These are phyloP conservation scores for Neodiprion virginianus DNA, from an alignment of 1,140 invertebrate genomes.

Conservation along the genomic window DNA sequence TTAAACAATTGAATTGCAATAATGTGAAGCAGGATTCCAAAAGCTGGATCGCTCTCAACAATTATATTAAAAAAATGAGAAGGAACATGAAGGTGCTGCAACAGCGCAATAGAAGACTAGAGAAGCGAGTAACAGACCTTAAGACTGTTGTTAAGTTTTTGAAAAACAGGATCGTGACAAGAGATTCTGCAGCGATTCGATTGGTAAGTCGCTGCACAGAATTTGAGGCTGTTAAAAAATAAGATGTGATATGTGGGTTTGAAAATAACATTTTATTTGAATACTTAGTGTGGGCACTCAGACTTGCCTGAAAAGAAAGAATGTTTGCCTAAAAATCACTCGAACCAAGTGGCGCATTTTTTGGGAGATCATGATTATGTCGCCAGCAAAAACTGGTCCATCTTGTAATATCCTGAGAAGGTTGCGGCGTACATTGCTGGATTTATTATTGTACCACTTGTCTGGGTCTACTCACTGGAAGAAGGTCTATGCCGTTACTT, in stretches of 20 bases:
- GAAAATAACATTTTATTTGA: too few relatives aligned
- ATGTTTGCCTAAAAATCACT: not conserved
- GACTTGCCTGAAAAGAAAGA: not conserved
- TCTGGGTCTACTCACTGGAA: not conserved
- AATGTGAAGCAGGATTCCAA: not conserved
- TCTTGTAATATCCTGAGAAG: not conserved
- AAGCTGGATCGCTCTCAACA: not conserved
- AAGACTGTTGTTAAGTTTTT: not conserved
- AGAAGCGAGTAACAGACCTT: not conserved
- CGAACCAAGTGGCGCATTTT: not conserved
- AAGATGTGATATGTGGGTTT: not conserved
- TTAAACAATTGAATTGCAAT: not conserved
- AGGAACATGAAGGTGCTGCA: not conserved
- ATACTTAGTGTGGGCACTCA: not conserved
- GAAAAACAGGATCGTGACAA: not conserved
- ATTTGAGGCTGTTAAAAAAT: not conserved
- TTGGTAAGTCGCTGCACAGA: not conserved
- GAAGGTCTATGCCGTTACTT: not conserved
- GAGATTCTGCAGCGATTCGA: not conserved
- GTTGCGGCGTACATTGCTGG: not conserved
- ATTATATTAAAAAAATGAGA: not conserved
- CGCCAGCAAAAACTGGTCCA: not conserved
- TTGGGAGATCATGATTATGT: constrained; percentile 2
- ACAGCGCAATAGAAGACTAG: not conserved
- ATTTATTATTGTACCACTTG: not conserved